These are phyloP conservation scores for Luperina nickerlii DNA, from an alignment of 2,888 invertebrate species.

Conservation along the genomic window DNA sequence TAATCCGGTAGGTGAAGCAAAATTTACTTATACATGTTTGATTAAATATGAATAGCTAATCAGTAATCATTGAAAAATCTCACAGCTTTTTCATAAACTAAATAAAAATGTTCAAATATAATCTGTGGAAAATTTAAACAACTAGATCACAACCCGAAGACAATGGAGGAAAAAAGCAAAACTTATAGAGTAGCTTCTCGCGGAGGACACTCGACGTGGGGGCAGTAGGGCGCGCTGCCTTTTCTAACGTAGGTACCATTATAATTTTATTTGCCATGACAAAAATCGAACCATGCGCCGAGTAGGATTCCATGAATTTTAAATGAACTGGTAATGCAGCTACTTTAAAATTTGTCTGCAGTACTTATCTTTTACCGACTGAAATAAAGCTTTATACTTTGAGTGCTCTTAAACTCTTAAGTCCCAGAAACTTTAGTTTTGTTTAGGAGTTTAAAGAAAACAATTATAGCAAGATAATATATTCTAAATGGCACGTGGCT, in stretches of 20 bases:
- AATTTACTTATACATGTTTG: background rate
- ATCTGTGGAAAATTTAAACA: background rate
- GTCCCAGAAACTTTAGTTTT: slow-evolving; percentile 49
- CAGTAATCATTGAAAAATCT: background rate
- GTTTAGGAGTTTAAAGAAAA: slow-evolving; percentile 50
- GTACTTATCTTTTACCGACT: slow-evolving; percentile 53
- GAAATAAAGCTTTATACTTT: slow-evolving; percentile 59
- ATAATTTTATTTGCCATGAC: slow-evolving; percentile 54
- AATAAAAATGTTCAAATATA: background rate
- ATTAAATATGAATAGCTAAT: background rate
- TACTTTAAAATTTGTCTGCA: slow-evolving; percentile 54
- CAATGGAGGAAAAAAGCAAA: slow-evolving; percentile 30
- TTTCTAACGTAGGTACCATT: slow-evolving; percentile 50
- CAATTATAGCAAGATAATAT: slow-evolving; percentile 33
- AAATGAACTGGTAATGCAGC: slow-evolving; percentile 54
- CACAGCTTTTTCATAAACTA: background rate
- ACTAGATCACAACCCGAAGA: slow-evolving; percentile 16
- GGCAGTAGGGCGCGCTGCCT: slow-evolving; percentile 46
- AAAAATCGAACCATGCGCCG: slow-evolving; percentile 46
- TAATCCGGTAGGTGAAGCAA: background rate
- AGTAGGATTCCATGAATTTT: slow-evolving; percentile 56
- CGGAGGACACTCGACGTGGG: slow-evolving; percentile 48
- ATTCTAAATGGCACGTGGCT: slow-evolving; percentile 18
- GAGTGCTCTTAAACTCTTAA: slow-evolving; percentile 52
- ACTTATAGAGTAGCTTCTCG: slow-evolving; percentile 44